Base-by-base conservation (phyloP, 1,140 invertebrate genomes). In the Panagrolaimus sp. region DNA sequence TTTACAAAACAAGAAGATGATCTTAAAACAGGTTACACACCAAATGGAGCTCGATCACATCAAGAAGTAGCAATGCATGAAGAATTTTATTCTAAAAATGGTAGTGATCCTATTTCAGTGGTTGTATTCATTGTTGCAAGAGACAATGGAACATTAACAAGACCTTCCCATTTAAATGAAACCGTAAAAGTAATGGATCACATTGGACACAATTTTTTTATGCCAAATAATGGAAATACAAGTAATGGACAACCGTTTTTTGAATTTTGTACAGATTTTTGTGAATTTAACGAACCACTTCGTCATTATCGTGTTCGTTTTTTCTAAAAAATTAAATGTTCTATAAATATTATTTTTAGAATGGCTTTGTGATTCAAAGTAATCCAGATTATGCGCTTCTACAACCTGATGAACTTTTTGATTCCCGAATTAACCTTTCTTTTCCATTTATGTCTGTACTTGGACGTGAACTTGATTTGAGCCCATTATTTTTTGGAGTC, bases 1-100 rank as follows among this genome's bases (percentile, higher is more conserved):
- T 70, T 74, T 27, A 74, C 72, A 25, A 31, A 67, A n/a, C 72
- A 74, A 70, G 63, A 75, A 48, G 72, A 74, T 66, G 72, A 74
- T 51, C 31, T 74, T 23, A 74, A 74, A 65, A 74, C 47, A n/a
- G 72, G 72, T 9, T 74, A 74, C 48, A 74, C 72, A 27, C 72
- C 72, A 9, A 20, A 46, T 16, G 72, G 72, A 23, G 72, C 72
- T 31, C 63, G 63, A 57, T 75, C 72, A 1, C 65, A 69, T 25
- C 46, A 20, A 47, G 67, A 74, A 67, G 20, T 63, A 11, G 16
- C 46, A 25, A 25, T 9, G 14, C 51, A 57, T 16, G 67, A 62
- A 38, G 14, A 67, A 23, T 72, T 72, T 27, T 72, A 62, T 48
- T 27, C 38, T 3, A 69, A 53, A 45, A 57, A n/a, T 38, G 23